Evolutionary conservation across 2,797 vertebrate species (phyloP), one percentile per base, ranked within the genome.

Genomic region (Lophius americanus): DNA sequence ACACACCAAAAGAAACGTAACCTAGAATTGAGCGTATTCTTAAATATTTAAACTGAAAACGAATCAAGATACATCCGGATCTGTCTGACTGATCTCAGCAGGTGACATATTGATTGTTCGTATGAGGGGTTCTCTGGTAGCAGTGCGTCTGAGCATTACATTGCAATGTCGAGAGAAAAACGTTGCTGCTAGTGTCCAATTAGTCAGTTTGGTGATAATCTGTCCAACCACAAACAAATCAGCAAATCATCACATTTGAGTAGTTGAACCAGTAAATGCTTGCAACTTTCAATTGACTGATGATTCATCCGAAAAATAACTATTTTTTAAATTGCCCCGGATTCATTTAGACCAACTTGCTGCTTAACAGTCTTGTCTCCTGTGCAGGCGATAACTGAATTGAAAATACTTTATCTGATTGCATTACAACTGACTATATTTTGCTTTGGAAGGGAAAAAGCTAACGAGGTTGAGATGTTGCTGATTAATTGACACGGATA

Each of bases 401-500:
- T 41, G 10, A 64, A 47, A 48, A 3, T 13, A 23, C 42, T 37
- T 23, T 12, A 3, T 42, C 51, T 64, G 3, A 57, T 53, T 43
- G 4, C 10, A 3, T 4, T 51, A 23, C 66, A 54, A 35, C 49
- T 14, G 36, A 57, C 33, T 38, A 3, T 63, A 56, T 69, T 64
- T 64, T 60, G 42, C 6, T 43, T 48, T 62, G 7, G 2, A 9
- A 12, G 9, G 0, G 3, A 6, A 43, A 44, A 14, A 42, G 23
- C 7, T 9, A 51, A 11, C 7, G 36, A 70, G 55, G 70, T 60
- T 65, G 61, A 80, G 73, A 78, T 55, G 48, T 44, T 72, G 51
- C 32, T 69, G 67, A 82, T 82, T 38, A 76, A 76, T 59, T 51
- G 64, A 75, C 73, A 68, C 35, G 4, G 49, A 58, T 52, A 62